phyloP scores from a whole-genome alignment of 1,140 invertebrate genomes.

The Pararge aegeria region DNA sequence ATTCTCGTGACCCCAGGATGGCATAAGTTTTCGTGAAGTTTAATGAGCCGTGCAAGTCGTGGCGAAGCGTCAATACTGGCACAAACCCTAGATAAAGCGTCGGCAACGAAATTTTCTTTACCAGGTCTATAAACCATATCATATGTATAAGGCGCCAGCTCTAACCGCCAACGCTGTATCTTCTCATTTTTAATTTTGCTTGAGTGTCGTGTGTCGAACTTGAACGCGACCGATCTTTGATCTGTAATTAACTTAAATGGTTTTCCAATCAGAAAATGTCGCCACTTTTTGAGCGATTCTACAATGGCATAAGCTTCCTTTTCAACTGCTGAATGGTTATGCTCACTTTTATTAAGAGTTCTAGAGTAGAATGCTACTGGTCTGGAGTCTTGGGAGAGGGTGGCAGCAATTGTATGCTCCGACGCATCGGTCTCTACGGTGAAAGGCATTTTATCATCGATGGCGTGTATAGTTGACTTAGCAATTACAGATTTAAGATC shows the following conservation, averaged over 20 bases:
- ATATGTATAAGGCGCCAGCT: conserved; percentile 49
- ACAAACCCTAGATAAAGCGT: conserved; percentile 53
- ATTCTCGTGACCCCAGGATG: conserved; percentile 23
- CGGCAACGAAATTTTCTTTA: conserved; percentile 47
- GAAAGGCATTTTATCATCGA: too few species aligned
- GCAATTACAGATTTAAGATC: too few species aligned
- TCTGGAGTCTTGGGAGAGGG: conserved; percentile 52
- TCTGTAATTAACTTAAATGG: too few species aligned
- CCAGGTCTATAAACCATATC: conserved; percentile 49
- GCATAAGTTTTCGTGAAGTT: conserved; percentile 17
- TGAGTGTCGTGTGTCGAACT: too few species aligned
- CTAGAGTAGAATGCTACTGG: conserved; percentile 36
- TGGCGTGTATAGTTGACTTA: too few species aligned
- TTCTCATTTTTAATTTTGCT: conserved; percentile 39
- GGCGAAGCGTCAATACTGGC: conserved; percentile 3
- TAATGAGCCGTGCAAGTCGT: too few species aligned
- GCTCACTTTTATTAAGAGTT: conserved; percentile 25
- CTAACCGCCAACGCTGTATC: conserved; percentile 69
- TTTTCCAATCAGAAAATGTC: too few species aligned
- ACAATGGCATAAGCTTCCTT: conserved; percentile 29
- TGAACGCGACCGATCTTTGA: too few species aligned
- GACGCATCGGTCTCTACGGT: conserved; percentile 70
- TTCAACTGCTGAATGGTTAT: conserved; percentile 27
- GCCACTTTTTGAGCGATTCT: too few species aligned
- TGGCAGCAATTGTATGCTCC: conserved; percentile 58